Percentiles rank a stretch among this genome's conserved stretches.
phyloP scores from a whole-genome alignment of 2,797 vertebrate species.

The Setipinna tenuifilis region DNA sequence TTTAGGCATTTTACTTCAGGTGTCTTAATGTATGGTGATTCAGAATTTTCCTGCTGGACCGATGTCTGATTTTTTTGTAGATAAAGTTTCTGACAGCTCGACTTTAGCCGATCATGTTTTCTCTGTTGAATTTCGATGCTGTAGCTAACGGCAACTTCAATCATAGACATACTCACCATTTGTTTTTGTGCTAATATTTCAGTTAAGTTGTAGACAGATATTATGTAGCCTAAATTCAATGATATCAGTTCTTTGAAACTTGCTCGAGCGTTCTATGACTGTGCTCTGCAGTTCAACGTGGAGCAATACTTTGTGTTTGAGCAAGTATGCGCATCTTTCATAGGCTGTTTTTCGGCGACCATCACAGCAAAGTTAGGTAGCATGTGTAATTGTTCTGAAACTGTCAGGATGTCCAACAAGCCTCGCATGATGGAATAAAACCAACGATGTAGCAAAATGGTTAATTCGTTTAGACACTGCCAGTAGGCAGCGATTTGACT shows the following conservation, averaged over 20 bases:
- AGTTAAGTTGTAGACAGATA: neutral
- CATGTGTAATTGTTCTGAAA: neutral
- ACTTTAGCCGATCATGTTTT: neutral
- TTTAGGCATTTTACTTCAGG: neutral
- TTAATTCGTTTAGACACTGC: neutral
- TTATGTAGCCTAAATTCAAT: neutral
- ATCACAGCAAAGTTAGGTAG: neutral
- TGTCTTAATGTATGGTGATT: neutral
- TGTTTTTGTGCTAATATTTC: neutral
- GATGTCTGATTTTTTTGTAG: neutral
- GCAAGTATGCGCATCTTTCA: neutral
- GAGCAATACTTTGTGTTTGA: neutral
- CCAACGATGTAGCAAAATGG: neutral
- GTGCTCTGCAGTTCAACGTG: neutral
- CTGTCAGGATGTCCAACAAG: neutral
- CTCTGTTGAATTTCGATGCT: neutral
- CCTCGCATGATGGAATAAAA: neutral
- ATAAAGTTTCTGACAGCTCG: conserved; percentile 19
- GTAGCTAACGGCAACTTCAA: conserved; percentile 5
- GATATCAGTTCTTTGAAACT: neutral
- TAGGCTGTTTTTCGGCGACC: neutral
- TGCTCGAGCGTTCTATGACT: conserved; percentile 1
- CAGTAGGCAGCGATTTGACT: neutral
- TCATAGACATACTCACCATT: neutral
- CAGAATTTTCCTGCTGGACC: neutral